phyloP scores from a whole-genome alignment of 2,797 vertebrate species.

The Syncerus caffer region DNA sequence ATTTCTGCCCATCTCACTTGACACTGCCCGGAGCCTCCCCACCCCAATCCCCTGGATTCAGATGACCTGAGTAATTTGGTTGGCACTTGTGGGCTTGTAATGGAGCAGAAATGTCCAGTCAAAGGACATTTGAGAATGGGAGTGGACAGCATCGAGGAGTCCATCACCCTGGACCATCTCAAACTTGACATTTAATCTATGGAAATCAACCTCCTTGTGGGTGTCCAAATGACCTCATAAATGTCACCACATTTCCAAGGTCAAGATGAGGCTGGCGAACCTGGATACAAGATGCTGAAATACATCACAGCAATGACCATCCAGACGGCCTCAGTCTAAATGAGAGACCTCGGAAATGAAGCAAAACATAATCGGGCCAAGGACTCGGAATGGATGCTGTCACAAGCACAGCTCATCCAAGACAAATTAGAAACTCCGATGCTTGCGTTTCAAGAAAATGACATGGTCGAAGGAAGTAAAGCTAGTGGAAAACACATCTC shows the following conservation, averaged over 20 bases:
- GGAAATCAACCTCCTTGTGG: conserved; percentile 76
- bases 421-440: background rate
- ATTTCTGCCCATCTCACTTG: background rate
- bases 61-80: background rate
- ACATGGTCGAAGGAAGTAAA: background rate
- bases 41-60: background rate
- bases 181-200: conserved; percentile 78
- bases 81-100: background rate
- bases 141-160: conserved; percentile 23
- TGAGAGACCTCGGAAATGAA: background rate
- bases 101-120: background rate
- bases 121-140: background rate
- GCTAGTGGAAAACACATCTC: background rate
- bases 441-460: background rate
- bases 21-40: background rate
- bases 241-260: conserved; percentile 74
- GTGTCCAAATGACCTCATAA: conserved; percentile 71
- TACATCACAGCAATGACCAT: conserved; percentile 1
- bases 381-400: background rate
- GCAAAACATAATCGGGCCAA: background rate
- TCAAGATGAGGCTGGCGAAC: conserved; percentile 51
- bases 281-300: background rate
- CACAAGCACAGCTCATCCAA: background rate
- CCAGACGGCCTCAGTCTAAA: background rate
- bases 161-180: conserved; percentile 56